A percentile compares a stretch with the other conserved stretches of the same genome.
Evolutionary conservation across 2,113 vertebrate species (phyloP).

Genomic region (Proteles cristata): DNA sequence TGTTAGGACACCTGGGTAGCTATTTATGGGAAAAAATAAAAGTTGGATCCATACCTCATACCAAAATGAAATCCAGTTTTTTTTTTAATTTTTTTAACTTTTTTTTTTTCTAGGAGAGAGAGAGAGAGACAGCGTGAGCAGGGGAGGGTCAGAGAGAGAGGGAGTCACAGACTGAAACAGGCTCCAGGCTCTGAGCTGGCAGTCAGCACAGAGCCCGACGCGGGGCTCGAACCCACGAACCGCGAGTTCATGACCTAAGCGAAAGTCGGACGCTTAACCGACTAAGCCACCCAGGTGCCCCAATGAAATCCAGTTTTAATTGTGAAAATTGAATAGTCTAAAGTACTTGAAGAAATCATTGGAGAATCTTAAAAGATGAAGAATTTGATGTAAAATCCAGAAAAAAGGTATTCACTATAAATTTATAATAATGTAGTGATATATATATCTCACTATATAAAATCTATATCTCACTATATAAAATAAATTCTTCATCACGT

Average conservation of each 20-base stretch:
- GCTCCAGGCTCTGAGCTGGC: too few relatives aligned
- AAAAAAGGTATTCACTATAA: neutral
- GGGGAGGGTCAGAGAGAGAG: too few relatives aligned
- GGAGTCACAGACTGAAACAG: too few relatives aligned
- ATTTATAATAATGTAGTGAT: neutral
- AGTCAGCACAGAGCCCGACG: too few relatives aligned
- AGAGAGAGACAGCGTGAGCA: too few relatives aligned
- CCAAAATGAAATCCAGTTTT: slow-evolving; percentile 17
- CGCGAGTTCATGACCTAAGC: too few relatives aligned
- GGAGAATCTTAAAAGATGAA: neutral
- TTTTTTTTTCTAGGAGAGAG: too few relatives aligned
- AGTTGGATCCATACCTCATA: neutral
- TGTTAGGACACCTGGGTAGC: neutral
- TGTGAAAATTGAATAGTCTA: neutral
- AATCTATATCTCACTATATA: neutral
- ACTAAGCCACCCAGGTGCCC: too few relatives aligned
- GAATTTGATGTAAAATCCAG: neutral
- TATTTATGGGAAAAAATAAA: slow-evolving; percentile 35
- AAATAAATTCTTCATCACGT: neutral
- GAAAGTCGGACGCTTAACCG: too few relatives aligned
- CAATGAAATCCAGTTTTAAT: slow-evolving; percentile 19
- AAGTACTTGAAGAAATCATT: neutral
- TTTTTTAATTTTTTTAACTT: too few relatives aligned
- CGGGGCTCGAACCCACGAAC: too few relatives aligned
- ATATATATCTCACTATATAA: neutral